Percentiles rank a stretch among this genome's conserved stretches.
phyloP scores from a whole-genome alignment of 1,140 invertebrate genomes.

The Solen grandis region DNA sequence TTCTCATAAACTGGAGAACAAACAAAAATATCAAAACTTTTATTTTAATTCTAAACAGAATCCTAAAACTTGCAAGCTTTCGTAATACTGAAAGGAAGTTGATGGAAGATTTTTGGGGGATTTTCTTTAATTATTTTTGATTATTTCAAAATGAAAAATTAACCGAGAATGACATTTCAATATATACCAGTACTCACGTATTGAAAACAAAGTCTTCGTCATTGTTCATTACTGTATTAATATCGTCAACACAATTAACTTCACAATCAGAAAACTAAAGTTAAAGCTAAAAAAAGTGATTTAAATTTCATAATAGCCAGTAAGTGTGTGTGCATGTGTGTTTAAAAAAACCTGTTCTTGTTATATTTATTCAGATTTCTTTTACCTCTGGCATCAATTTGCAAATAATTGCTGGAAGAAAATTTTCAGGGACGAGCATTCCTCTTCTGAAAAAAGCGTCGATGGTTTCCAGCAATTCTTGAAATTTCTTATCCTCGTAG shows the following conservation, averaged over 20 bases:
- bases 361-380: background rate
- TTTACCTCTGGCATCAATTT: conserved; percentile 14
- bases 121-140: too few relatives aligned
- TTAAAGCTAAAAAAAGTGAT: background rate
- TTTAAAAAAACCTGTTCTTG: background rate
- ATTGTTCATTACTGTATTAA: background rate
- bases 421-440: conserved; percentile 31
- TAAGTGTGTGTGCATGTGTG: background rate
- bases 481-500: background rate
- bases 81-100: too few relatives aligned
- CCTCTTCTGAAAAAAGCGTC: conserved; percentile 27
- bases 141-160: too few relatives aligned
- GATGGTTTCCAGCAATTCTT: background rate
- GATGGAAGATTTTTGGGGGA: too few relatives aligned
- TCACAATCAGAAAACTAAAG: background rate
- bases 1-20: background rate
- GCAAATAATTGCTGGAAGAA: conserved; percentile 1
- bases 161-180: too few relatives aligned
- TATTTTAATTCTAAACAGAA: too few relatives aligned
- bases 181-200: too few relatives aligned
- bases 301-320: background rate
- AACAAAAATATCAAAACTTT: background rate
- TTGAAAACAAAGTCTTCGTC: too few relatives aligned
- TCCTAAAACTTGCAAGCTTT: too few relatives aligned
- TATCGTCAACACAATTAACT: background rate